A percentile compares a stretch with the other conserved stretches of the same genome.
Conservation (phyloP, 2,113 vertebrate genomes). For the Atlantisia rogersi region DNA sequence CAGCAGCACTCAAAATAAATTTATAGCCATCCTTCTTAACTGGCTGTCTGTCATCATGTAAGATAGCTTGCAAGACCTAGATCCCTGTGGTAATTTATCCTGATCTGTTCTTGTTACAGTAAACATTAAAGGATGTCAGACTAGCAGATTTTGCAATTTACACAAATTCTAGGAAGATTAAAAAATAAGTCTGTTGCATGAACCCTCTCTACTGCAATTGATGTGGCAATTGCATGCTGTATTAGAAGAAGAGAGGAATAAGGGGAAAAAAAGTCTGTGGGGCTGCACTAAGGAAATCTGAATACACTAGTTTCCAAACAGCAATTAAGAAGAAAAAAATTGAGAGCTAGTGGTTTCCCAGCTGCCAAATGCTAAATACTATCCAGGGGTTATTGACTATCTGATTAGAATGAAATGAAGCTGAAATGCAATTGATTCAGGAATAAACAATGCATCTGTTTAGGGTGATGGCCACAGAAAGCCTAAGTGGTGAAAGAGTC, state of each 20-base stretch:
- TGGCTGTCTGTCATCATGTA: neutral
- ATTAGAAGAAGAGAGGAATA: neutral
- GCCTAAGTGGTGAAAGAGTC: neutral
- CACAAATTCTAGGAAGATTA: conserved; percentile 1
- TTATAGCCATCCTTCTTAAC: neutral
- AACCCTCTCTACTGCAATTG: neutral
- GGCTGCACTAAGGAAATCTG: neutral
- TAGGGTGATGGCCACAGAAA: conserved; percentile 55
- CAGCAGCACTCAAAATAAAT: neutral
- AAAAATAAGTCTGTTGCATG: neutral
- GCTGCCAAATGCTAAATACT: conserved; percentile 55
- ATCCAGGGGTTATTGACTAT: conserved; percentile 64
- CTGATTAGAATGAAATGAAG: conserved; percentile 71
- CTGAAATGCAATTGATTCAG: conserved; percentile 69
- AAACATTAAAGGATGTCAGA: neutral
- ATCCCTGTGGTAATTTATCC: neutral
- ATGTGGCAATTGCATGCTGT: neutral
- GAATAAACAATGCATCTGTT: conserved; percentile 66
- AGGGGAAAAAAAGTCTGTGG: neutral
- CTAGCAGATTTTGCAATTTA: neutral
- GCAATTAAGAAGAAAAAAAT: conserved; percentile 55
- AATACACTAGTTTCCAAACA: conserved; percentile 37
- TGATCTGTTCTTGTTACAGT: neutral
- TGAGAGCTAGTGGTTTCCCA: neutral
- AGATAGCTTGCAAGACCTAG: neutral